Percentiles rank a stretch among this genome's conserved stretches.
Evolutionary conservation across 2,888 invertebrate species (phyloP).

Genomic region (Coenonympha glycerion): DNA sequence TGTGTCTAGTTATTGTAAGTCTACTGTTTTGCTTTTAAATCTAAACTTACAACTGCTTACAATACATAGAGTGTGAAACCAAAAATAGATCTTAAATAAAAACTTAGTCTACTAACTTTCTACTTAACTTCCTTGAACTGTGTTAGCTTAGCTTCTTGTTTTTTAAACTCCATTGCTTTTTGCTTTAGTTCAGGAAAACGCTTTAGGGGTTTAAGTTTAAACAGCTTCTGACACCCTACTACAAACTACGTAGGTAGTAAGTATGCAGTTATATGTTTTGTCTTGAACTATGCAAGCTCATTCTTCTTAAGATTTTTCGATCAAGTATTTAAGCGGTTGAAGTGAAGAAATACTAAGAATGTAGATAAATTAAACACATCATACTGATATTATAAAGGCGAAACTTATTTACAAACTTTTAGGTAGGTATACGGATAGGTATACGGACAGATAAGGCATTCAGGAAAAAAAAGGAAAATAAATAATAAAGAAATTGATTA

Average conservation of each 20-base stretch:
- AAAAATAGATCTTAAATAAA: slow-evolving; percentile 48
- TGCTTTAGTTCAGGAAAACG: slow-evolving; percentile 53
- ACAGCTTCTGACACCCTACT: slow-evolving; percentile 64
- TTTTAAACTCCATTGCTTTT: slow-evolving; percentile 64
- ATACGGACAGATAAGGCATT: too few relatives aligned
- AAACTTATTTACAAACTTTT: too few relatives aligned
- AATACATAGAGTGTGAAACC: not conserved
- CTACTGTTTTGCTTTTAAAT: not conserved
- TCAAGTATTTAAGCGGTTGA: too few relatives aligned
- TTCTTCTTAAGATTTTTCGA: too few relatives aligned
- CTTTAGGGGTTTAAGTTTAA: slow-evolving; percentile 63
- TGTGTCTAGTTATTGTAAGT: too few relatives aligned
- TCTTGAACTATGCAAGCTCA: too few relatives aligned
- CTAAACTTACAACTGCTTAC: not conserved
- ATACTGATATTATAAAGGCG: too few relatives aligned
- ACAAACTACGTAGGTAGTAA: slow-evolving; percentile 20
- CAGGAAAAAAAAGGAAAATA: too few relatives aligned
- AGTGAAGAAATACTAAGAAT: too few relatives aligned
- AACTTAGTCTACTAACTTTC: slow-evolving; percentile 61
- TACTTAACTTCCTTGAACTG: slow-evolving; percentile 69
- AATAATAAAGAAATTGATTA: too few relatives aligned
- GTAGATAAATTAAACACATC: too few relatives aligned
- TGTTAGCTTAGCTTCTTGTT: slow-evolving; percentile 71
- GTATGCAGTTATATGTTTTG: not conserved
- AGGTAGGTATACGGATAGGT: too few relatives aligned